phyloP scores from a whole-genome alignment of 2,888 invertebrate genomes.

The Ophioninae sp. region DNA sequence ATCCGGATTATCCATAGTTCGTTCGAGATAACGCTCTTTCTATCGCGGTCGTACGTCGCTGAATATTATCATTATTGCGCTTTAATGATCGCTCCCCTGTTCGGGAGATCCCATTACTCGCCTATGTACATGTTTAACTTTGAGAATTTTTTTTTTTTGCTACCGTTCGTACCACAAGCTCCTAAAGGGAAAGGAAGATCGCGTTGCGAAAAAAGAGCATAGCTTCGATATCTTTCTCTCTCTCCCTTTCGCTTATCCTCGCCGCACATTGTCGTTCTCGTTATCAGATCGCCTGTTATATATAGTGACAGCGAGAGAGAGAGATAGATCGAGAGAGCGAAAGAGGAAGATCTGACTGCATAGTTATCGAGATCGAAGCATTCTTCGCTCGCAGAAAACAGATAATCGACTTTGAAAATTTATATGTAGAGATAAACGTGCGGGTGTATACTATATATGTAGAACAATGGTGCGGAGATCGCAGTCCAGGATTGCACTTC shows the following conservation, averaged over 20 bases:
- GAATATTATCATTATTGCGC: slow-evolving; percentile 60
- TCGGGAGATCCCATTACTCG: slow-evolving; percentile 43
- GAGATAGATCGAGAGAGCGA: background rate
- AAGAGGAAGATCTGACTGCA: slow-evolving; percentile 29
- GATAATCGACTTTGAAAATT: slow-evolving; percentile 58
- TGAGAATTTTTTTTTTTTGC: slow-evolving; percentile 42
- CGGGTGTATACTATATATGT: slow-evolving; percentile 26
- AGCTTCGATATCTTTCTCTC: slow-evolving; percentile 8
- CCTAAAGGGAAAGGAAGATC: slow-evolving; percentile 3
- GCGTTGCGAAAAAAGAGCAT: slow-evolving; percentile 17
- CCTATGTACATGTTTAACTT: slow-evolving; percentile 26
- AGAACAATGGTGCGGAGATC: slow-evolving; percentile 19
- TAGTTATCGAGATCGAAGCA: slow-evolving; percentile 64
- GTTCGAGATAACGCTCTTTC: slow-evolving; percentile 54
- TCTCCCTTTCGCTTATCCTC: slow-evolving; percentile 32
- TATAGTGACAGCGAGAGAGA: slow-evolving; percentile 42
- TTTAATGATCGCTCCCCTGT: slow-evolving; percentile 62
- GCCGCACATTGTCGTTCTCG: slow-evolving; percentile 62
- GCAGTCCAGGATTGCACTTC: background rate
- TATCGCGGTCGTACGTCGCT: slow-evolving; percentile 47
- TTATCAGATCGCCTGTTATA: slow-evolving; percentile 68
- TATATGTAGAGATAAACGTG: slow-evolving; percentile 5
- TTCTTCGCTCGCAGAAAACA: slow-evolving; percentile 62
- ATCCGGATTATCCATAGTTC: slow-evolving; percentile 59
- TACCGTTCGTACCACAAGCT: slow-evolving; percentile 9